Conservation (phyloP, 2,113 vertebrate genomes). For the Cyprinus carpio region DNA sequence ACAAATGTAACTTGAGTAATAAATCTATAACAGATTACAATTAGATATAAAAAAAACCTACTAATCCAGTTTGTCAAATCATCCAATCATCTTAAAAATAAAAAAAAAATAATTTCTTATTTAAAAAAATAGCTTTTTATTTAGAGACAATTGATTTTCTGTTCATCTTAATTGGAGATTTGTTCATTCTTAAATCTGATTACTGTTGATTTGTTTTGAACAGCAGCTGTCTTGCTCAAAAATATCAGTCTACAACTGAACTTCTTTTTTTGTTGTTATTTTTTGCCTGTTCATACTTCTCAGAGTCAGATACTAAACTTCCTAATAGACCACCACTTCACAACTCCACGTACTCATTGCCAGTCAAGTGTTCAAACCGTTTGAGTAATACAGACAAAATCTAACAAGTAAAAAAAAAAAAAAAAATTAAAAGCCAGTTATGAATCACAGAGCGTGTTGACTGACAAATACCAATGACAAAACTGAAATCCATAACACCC, state of each 20-base stretch:
- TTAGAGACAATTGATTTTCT: conserved; percentile 12
- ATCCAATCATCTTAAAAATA: neutral
- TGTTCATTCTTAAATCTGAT: conserved; percentile 60
- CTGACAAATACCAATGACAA: conserved; percentile 6
- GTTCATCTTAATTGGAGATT: conserved; percentile 68
- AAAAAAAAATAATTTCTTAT: neutral
- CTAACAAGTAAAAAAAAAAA: conserved; percentile 1
- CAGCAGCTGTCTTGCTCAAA: conserved; percentile 45
- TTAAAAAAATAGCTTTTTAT: conserved; percentile 1
- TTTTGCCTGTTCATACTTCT: neutral
- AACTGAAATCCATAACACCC: neutral
- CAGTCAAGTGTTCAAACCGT: neutral
- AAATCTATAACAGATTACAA: neutral
- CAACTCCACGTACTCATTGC: too few relatives aligned
- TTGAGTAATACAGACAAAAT: neutral
- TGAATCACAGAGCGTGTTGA: neutral
- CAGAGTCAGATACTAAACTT: too few relatives aligned
- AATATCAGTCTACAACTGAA: neutral
- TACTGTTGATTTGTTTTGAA: conserved; percentile 58
- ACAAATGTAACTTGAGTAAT: neutral
- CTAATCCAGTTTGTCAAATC: conserved; percentile 5
- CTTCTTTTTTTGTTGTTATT: neutral
- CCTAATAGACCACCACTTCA: too few relatives aligned
- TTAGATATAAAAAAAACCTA: neutral
- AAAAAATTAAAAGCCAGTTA: neutral